Evolutionary conservation across 2,888 invertebrate genomes (phyloP), one percentile per base, ranked within the genome.

Genomic region (Abrostola triplasia): DNA sequence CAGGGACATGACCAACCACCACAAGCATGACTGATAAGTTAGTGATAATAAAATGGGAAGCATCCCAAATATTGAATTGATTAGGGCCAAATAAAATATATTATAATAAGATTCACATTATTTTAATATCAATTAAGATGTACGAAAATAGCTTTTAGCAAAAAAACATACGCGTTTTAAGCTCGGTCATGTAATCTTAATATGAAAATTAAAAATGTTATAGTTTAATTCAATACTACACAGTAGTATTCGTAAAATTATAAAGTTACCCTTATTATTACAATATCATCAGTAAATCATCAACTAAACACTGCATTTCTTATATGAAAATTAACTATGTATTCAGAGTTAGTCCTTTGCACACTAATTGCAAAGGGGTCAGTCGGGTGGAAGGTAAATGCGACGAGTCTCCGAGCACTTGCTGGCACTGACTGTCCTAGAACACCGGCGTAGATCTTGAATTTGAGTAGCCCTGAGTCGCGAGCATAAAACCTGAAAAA

Each of bases 341-440:
- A 99, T 86, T 98, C 98, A 0, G 98, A 96, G 91, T 98, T 98
- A 9, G 98, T 98, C 79, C 99, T 95, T 88, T 99, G 99, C 8
- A 99, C 98, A 83, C 98, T 99, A 73, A 99, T 98, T 8, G 98
- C 98, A 91, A 99, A 98, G 0, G 99, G 99, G 92, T 99, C 99
- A 11, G 97, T 97, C 0, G 99, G 99, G 92, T 99, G 99, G 90
- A 98, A 99, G 9, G 98, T 98, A 88, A 99, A 99, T 13, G 99
- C 98, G 6, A 99, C 98, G 11, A 99, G 95, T 76, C 98, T 95
- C 75, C 98, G 94, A 10, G 97, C 95, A 77, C 96, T 95, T 7
- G 96, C 96, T 9, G 97, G 96, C 36, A 96, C 95, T 9, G 96
- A 95, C 86, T 96, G 95, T 0, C 96, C 97, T 96, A 79, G 96